A percentile compares a stretch with the other conserved stretches of the same genome.
phyloP scores from a whole-genome alignment of 2,797 vertebrate genomes.

The Eurystomus glaucurus region DNA sequence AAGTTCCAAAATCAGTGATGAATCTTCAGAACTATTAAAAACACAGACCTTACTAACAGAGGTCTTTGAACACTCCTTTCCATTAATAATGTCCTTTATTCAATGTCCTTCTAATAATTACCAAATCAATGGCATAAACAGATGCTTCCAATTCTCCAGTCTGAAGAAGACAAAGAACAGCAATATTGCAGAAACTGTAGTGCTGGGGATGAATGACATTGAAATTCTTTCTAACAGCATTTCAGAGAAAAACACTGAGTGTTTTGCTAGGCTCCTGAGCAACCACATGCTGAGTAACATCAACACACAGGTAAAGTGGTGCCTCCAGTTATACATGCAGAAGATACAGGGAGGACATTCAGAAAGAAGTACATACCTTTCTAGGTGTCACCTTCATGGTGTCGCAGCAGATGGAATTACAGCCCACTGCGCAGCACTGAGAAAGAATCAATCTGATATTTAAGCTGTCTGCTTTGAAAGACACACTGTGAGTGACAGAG shows the following conservation, averaged over 20 bases:
- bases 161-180: not conserved
- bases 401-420: conserved; percentile 59
- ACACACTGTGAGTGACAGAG: not conserved
- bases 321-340: not conserved
- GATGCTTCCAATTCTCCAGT: not conserved
- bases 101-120: conserved; percentile 21
- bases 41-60: not conserved
- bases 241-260: not conserved
- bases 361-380: conserved; percentile 17
- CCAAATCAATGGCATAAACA: conserved; percentile 33
- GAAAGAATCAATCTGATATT: conserved; percentile 50
- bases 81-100: not conserved
- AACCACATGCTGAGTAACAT: not conserved
- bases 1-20: conserved; percentile 29
- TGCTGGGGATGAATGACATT: not conserved
- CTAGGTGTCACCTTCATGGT: conserved; percentile 51
- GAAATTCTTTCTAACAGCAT: conserved; percentile 3
- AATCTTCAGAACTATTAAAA: conserved; percentile 28
- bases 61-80: not conserved
- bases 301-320: not conserved
- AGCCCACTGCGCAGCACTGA: not conserved
- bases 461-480: conserved; percentile 39
- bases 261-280: not conserved
- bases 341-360: not conserved
- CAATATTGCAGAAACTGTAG: not conserved